Conservation (phyloP, 2,888 invertebrate species). For the Conomelus anceps region DNA sequence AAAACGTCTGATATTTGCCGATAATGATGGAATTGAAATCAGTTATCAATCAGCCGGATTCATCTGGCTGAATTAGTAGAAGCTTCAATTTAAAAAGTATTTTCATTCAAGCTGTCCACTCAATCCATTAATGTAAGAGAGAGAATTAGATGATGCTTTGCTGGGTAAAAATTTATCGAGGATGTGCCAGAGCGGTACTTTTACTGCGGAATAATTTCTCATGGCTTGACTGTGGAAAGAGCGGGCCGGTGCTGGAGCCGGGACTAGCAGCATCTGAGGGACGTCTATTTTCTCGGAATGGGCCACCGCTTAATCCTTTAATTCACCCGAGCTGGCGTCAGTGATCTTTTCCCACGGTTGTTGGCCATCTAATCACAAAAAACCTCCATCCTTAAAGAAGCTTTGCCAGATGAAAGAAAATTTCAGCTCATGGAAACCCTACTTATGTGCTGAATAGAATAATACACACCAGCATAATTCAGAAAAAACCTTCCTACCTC, state of each 20-base stretch:
- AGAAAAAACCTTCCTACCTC: background rate
- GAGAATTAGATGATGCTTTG: background rate
- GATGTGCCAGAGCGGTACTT: background rate
- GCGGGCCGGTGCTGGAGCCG: background rate
- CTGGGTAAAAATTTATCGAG: background rate
- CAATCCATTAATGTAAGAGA: background rate
- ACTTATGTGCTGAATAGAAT: background rate
- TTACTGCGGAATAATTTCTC: background rate
- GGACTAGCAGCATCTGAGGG: background rate
- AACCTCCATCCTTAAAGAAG: background rate
- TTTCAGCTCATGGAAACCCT: background rate
- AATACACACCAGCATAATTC: background rate
- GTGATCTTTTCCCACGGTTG: background rate
- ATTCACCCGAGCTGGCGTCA: background rate
- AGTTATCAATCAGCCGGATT: background rate
- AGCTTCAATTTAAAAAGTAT: background rate
- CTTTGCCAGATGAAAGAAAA: background rate
- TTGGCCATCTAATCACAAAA: background rate
- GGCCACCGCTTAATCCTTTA: background rate
- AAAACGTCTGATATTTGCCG: background rate
- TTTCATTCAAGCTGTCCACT: background rate
- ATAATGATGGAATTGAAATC: background rate
- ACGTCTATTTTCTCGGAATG: background rate
- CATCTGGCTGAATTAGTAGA: background rate
- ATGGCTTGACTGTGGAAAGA: background rate